phyloP scores from a whole-genome alignment of 2,797 vertebrate genomes.

The Melanotaenia trifasciata region DNA sequence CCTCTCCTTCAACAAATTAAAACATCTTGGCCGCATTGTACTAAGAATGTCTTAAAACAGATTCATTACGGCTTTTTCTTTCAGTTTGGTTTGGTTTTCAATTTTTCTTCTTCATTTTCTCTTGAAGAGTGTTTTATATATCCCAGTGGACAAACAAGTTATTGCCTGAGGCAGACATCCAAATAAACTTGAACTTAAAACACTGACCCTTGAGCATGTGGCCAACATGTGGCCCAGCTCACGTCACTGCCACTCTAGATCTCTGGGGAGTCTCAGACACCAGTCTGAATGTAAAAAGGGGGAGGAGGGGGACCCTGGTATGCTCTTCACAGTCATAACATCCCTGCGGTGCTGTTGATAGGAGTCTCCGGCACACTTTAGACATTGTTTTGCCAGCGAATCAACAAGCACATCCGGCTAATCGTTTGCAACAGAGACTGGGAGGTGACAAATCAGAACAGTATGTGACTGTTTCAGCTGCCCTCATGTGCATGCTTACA shows the following conservation, averaged over 20 bases:
- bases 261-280: slow-evolving; percentile 35
- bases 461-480: slow-evolving; percentile 37
- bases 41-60: neutral
- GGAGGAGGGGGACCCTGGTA: slow-evolving; percentile 8
- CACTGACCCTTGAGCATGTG: slow-evolving; percentile 53
- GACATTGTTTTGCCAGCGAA: slow-evolving; percentile 62
- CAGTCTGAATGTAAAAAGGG: slow-evolving; percentile 23
- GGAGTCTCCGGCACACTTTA: slow-evolving; percentile 57
- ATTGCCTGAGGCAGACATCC: slow-evolving; percentile 37
- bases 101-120: slow-evolving; percentile 22
- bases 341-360: slow-evolving; percentile 60
- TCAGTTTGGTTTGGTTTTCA: slow-evolving; percentile 12
- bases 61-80: neutral
- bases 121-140: slow-evolving; percentile 29
- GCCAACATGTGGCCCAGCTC: slow-evolving; percentile 52
- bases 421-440: slow-evolving; percentile 26
- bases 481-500: neutral
- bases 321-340: slow-evolving; percentile 62
- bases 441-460: slow-evolving; percentile 57
- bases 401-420: slow-evolving; percentile 53
- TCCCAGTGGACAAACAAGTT: slow-evolving; percentile 37
- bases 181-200: slow-evolving; percentile 64
- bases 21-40: neutral
- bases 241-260: slow-evolving; percentile 29
- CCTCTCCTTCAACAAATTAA: neutral